These are phyloP conservation scores for Cheumatopsyche charites DNA, from an alignment of 1,140 invertebrate species.

Conservation along the genomic window DNA sequence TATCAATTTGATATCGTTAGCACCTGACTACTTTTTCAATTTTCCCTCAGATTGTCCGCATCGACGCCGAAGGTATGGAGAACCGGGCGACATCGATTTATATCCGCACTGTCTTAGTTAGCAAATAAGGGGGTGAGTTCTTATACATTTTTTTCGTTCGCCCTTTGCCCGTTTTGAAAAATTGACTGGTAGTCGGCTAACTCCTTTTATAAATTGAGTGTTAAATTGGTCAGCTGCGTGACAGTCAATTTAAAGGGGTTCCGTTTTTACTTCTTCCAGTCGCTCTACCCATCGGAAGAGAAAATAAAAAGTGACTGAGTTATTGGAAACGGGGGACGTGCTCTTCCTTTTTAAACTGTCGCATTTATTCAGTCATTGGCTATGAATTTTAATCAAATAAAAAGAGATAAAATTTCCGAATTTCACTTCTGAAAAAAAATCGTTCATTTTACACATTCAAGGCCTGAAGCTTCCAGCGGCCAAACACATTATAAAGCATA, in stretches of 20 bases:
- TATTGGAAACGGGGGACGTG: conserved; percentile 17
- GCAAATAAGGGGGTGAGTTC: too few relatives aligned
- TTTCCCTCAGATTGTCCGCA: conserved; percentile 29
- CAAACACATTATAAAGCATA: too few relatives aligned
- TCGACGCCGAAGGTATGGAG: conserved; percentile 12
- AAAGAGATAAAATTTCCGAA: too few relatives aligned
- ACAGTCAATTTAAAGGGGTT: conserved; percentile 31
- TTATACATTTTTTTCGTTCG: too few relatives aligned
- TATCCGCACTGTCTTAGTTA: too few relatives aligned
- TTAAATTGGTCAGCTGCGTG: conserved; percentile 36
- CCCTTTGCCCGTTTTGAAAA: conserved; percentile 8
- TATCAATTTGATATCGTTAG: conserved; percentile 46
- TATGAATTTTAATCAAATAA: too few relatives aligned
- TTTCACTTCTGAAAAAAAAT: too few relatives aligned
- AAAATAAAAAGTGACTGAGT: conserved; percentile 14
- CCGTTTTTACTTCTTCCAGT: conserved; percentile 1
- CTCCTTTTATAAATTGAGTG: conserved; percentile 35
- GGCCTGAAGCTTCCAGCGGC: too few relatives aligned
- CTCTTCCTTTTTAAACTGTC: background rate
- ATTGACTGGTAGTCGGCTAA: conserved; percentile 25
- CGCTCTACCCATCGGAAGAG: background rate
- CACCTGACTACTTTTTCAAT: conserved; percentile 35
- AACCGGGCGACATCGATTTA: background rate
- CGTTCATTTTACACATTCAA: too few relatives aligned
- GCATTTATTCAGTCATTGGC: too few relatives aligned